Evolutionary conservation across 1,140 invertebrate genomes (phyloP), one percentile per base, ranked within the genome.

Genomic region (Orius insidiosus): DNA sequence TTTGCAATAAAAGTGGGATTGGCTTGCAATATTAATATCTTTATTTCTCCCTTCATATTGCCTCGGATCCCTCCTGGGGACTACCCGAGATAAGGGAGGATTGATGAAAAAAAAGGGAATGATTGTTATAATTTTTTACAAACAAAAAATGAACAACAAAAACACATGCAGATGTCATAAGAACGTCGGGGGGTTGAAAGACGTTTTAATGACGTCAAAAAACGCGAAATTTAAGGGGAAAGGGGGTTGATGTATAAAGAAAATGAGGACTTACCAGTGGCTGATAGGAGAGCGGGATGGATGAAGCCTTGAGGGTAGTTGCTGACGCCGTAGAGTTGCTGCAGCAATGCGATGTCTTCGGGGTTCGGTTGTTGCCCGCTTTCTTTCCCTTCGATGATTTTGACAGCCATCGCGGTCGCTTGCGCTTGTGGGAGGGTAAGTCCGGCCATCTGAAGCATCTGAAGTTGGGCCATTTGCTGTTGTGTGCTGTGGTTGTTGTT

Each of bases 261-360:
- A 46, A 32, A 45, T 40, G 3, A 15, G 11, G 32, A 58, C 56
- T 58, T 49, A 58, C 56, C 56, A 41, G 55, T 53, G 14, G 56
- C 53, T 8, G 55, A 53, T 44, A 55, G 53, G 45, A 59, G 54
- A 8, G 53, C 56, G 11, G 56, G 56, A 42, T 58, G 58, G 42
- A 58, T 56, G 51, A 59, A 60, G 52, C 55, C 49, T 45, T 52
- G 53, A 7, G 53, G 53, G 38, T 52, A 54, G 52, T 30, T 50
- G 24, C 45, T 45, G 37, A 66, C 55, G 11, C 62, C 62, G 56
- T 67, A 67, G 36, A 67, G 59, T 47, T 65, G 63, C 40, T 66
- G 65, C 14, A 67, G 56, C 16, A 67, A 58, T 11, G 59, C 61
- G 51, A 67, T 51, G 42, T 66, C 64, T 43, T 64, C 62, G 13